A percentile compares a stretch with the other conserved stretches of the same genome.
These are phyloP conservation scores for Lamproptera curius DNA, from an alignment of 2,888 invertebrate species.

Conservation along the genomic window DNA sequence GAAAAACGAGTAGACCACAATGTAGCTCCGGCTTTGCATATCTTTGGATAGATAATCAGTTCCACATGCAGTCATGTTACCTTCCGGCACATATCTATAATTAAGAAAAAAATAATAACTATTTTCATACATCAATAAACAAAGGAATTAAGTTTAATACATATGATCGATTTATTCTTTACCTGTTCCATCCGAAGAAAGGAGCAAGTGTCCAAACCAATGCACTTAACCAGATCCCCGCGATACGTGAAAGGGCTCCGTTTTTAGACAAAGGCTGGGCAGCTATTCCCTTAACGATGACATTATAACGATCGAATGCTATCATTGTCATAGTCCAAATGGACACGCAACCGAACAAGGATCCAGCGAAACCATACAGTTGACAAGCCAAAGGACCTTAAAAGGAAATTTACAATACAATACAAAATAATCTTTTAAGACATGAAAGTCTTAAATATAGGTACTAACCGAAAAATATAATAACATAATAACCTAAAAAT, in stretches of 20 bases:
- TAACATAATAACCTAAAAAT: neutral
- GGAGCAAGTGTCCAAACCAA: constrained; percentile 90
- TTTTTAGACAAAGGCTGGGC: constrained; percentile 87
- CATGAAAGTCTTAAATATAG: neutral
- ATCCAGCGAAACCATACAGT: constrained; percentile 91
- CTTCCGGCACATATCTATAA: constrained; percentile 92
- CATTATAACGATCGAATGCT: constrained; percentile 90
- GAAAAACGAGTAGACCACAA: constrained; percentile 87
- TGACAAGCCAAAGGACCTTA: constrained; percentile 90
- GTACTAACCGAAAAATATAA: no score
- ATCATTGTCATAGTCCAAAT: constrained; percentile 89
- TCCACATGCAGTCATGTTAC: constrained; percentile 68
- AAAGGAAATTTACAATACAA: neutral
- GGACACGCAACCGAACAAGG: constrained; percentile 92
- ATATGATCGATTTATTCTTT: no score
- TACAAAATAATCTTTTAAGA: neutral
- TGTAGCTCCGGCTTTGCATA: constrained; percentile 87
- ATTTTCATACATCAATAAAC: no score
- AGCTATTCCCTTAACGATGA: constrained; percentile 94
- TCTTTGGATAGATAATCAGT: constrained; percentile 90
- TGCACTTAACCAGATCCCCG: constrained; percentile 88
- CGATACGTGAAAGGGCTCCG: constrained; percentile 86
- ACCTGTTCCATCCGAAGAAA: constrained; percentile 92
- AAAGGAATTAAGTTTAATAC: neutral
- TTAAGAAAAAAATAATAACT: no score